Conservation (phyloP, 2,113 vertebrate species). For the Anoura caudifer region DNA sequence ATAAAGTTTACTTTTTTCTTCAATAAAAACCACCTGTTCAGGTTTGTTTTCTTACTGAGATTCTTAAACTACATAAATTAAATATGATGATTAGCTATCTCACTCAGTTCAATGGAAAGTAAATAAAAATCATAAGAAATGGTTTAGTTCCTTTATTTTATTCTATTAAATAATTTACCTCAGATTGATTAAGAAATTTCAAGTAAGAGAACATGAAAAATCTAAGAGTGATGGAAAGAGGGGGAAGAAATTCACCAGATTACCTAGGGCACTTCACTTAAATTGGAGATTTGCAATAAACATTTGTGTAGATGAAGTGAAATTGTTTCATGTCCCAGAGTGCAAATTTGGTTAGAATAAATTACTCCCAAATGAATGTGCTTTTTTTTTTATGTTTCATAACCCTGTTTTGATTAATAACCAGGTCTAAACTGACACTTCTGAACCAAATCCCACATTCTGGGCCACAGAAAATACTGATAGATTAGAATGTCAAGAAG, state of each 20-base stretch:
- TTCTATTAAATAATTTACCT: conserved; percentile 47
- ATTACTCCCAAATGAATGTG: neutral
- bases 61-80: conserved; percentile 53
- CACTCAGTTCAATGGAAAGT: conserved; percentile 48
- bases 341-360: conserved; percentile 39
- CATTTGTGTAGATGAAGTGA: neutral
- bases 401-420: neutral
- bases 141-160: neutral
- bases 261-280: neutral
- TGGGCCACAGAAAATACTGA: neutral
- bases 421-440: conserved; percentile 13
- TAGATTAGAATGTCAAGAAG: neutral
- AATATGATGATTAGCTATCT: conserved; percentile 64
- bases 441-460: neutral
- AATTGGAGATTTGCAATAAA: neutral
- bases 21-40: conserved; percentile 82
- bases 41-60: conserved; percentile 64
- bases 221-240: neutral
- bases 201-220: neutral
- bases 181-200: neutral
- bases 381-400: conserved; percentile 9
- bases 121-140: conserved; percentile 45
- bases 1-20: conserved; percentile 80
- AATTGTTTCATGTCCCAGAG: conserved; percentile 7
- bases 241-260: neutral